Conservation (phyloP, 1,140 invertebrate genomes). For the Aethina tumida region DNA sequence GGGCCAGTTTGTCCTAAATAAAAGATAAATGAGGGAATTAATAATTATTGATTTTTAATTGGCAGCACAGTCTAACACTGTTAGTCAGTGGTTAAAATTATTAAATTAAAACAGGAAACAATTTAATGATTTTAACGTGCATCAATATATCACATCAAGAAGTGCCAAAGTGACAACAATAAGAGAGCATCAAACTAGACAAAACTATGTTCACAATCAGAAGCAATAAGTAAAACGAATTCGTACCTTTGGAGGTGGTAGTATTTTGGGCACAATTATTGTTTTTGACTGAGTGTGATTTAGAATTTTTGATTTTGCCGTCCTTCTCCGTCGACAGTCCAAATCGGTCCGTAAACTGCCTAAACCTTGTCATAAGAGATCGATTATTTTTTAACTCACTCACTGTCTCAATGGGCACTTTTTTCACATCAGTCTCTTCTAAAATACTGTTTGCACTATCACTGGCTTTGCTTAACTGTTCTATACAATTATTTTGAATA, state of each 20-base stretch:
- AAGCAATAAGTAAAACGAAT: too few relatives aligned
- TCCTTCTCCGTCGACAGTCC: conserved; percentile 30
- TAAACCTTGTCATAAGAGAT: conserved; percentile 29
- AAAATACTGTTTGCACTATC: conserved; percentile 23
- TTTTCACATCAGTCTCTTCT: conserved; percentile 17
- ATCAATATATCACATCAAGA: too few relatives aligned
- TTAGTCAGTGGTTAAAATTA: too few relatives aligned
- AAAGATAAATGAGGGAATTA: too few relatives aligned
- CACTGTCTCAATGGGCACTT: conserved; percentile 8
- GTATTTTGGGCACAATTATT: conserved; percentile 19
- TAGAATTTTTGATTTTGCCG: conserved; percentile 17
- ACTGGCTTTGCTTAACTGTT: conserved; percentile 8
- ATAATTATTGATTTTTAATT: too few relatives aligned
- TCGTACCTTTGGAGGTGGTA: conserved; percentile 16
- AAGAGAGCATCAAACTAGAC: too few relatives aligned
- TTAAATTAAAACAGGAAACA: too few relatives aligned
- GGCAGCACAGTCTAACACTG: too few relatives aligned
- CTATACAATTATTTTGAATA: conserved; percentile 12
- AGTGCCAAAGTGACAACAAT: too few relatives aligned
- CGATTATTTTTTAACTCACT: conserved; percentile 24
- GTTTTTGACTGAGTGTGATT: conserved; percentile 18
- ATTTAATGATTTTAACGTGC: too few relatives aligned
- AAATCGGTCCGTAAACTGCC: conserved; percentile 33
- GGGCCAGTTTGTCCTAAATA: too few relatives aligned
- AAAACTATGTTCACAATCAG: too few relatives aligned